Base-by-base conservation (phyloP, 2,113 vertebrate species). In the Oryzias javanicus region DNA sequence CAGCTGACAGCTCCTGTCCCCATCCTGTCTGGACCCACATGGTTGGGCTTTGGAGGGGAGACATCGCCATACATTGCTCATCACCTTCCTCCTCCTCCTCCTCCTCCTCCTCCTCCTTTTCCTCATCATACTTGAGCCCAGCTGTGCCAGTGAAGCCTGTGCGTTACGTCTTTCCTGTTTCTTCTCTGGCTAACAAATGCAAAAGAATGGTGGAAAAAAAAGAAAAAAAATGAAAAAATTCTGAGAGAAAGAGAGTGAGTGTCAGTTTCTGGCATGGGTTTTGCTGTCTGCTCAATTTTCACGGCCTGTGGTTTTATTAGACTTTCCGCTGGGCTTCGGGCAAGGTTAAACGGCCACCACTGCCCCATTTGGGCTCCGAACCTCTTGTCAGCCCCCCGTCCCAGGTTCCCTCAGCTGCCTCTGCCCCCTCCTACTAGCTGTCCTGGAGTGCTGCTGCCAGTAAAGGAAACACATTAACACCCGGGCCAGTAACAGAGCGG, bases 391-490 rank as follows among this genome's bases (percentile, higher is more conserved):
- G 64, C 70, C 65, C 67, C 76, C 62, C 60, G 3, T 60, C 59
- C 65, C 55, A n/a, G n/a, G n/a, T n/a, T n/a, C n/a, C n/a, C n/a
- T n/a, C n/a, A 46, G 29, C 44, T 46, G 1, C 42, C 55, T 52
- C 72, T 60, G 18, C 55, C 69, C 61, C 82, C 76, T 69, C 77
- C 72, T 64, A 56, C 79, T 72, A 70, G 71, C 79, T 49, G 80
- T 72, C 80, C 70, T 70, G 83, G 67, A 54, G 74, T 79, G 79
- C 78, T 45, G 77, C 80, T 88, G 86, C 88, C 86, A 88, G 88
- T 87, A 89, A 88, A 88, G 85, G 86, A 87, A 87, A 85, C 88
- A 83, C 85, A 90, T 86, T 86, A 88, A 88, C 86, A 86, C 86
- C 63, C 61, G 49, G 49, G 85, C 79, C 82, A 76, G 83, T 69